Base-by-base conservation (phyloP, 2,888 invertebrate species). In the Hemicrepidius hirtus region DNA sequence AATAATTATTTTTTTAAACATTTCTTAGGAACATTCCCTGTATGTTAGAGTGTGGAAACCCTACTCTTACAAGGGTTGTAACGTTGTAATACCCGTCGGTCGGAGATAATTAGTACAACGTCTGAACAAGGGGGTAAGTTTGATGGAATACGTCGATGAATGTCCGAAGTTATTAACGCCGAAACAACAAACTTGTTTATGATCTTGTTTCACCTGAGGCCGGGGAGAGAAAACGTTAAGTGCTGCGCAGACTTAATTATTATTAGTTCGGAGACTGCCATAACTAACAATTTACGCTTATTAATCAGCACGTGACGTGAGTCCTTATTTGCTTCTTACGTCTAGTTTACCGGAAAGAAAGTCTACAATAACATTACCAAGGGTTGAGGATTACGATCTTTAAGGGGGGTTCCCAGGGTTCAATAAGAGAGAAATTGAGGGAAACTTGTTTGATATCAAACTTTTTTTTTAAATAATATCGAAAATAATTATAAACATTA, bases 71-170 rank as follows among this genome's bases (percentile, higher is more conserved):
- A 57, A 57, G 57, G 18, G 57, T 57, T 35, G 12, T 16, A 20
- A 53, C 21, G 35, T 57, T 50, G 57, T 57, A 57, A 20, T 57
- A 12, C 37, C 10, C 40, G 35, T 18, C 35, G 37, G 37, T 57
- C 12, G 35, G 3, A 37, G 37, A 13, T 57, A 57, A 57, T 57
- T 57, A 57, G 35, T 18, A 20, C 6, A 40, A 40, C 32, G 24
- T n/a, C 37, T 37, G 57, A 57, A 57, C 40, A 57, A 57, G 57
- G 16, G 20, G 57, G 57, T 37, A 57, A 53, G 37, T 57, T 57
- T 57, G 57, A 57, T 37, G 37, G 57, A 57, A 57, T 57, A 57
- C 40, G 57, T 57, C 57, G 37, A 57, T 57, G 37, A 57, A 57
- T 37, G 37, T 57, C 35, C 57, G 10, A 57, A 57, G 57, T 57